A percentile compares a stretch with the other conserved stretches of the same genome.
Evolutionary conservation across 2,888 invertebrate species (phyloP).

Genomic region (Xylocampa areola): DNA sequence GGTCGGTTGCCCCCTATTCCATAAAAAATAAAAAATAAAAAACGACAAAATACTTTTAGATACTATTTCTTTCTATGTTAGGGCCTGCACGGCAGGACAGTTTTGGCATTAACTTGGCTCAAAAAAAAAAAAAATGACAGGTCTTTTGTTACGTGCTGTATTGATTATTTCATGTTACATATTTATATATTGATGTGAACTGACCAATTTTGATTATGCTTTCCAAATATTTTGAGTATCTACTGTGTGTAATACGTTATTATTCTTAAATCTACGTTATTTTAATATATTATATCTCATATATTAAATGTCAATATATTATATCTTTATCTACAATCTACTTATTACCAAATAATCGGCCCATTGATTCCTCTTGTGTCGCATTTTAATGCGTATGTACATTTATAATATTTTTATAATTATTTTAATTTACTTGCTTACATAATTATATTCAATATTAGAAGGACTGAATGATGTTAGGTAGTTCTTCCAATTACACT

Average conservation of each 20-base stretch:
- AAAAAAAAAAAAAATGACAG: too few species aligned
- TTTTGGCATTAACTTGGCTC: too few species aligned
- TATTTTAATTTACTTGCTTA: too few species aligned
- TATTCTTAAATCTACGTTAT: background rate
- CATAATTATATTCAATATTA: background rate
- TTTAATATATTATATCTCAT: background rate
- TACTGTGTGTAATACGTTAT: background rate
- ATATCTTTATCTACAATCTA: too few species aligned
- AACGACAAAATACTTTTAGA: too few species aligned
- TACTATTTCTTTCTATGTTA: too few species aligned
- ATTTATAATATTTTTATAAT: slow-evolving; percentile 2
- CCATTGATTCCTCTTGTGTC: background rate
- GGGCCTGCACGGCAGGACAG: too few species aligned
- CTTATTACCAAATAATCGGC: background rate
- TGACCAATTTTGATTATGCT: slow-evolving; percentile 4
- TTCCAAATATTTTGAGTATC: slow-evolving; percentile 4
- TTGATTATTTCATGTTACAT: slow-evolving; percentile 2
- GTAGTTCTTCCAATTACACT: slow-evolving; percentile 14
- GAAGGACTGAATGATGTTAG: slow-evolving; percentile 2
- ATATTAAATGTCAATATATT: background rate
- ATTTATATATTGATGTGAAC: slow-evolving; percentile 8
- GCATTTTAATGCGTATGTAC: slow-evolving; percentile 45
- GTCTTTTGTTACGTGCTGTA: too few species aligned
- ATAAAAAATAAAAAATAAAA: too few species aligned
- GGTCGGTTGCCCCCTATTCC: too few species aligned